Evolutionary conservation across 2,797 vertebrate genomes (phyloP).

Genomic region (Cryptoprocta ferox): DNA sequence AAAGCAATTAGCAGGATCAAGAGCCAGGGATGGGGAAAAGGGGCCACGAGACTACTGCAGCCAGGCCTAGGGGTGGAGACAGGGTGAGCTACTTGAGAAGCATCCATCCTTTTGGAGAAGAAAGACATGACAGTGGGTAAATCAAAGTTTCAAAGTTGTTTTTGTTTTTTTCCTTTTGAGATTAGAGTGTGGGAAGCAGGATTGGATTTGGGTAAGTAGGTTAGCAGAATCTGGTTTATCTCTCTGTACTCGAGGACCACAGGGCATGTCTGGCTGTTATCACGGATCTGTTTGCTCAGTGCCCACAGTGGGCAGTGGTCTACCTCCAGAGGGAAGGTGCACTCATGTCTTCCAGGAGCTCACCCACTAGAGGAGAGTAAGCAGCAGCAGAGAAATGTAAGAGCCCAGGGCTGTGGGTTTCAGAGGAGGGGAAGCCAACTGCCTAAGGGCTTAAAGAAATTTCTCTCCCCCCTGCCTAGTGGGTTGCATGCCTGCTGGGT

Average conservation of each 20-base stretch:
- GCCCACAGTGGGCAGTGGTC: accelerated
- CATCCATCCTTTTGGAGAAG: neutral
- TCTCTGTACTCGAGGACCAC: neutral
- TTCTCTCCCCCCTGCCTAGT: neutral
- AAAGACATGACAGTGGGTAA: neutral
- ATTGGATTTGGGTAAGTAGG: no score
- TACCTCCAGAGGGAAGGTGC: accelerated
- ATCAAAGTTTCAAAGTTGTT: neutral
- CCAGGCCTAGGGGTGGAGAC: neutral
- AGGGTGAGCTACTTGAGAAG: neutral
- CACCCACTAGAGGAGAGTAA: neutral
- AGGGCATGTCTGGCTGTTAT: neutral
- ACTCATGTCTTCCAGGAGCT: neutral
- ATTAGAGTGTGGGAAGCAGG: accelerated
- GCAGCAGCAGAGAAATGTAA: neutral
- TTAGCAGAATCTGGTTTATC: neutral
- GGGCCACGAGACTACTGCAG: neutral
- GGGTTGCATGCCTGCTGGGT: accelerated
- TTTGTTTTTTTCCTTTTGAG: neutral
- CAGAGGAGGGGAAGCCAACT: neutral
- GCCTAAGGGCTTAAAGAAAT: neutral
- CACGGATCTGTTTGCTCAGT: neutral
- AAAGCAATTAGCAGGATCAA: neutral
- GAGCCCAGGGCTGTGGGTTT: neutral
- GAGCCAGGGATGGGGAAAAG: neutral